phyloP scores from a whole-genome alignment of 2,888 invertebrate species.

The Protodeltote pygarga region DNA sequence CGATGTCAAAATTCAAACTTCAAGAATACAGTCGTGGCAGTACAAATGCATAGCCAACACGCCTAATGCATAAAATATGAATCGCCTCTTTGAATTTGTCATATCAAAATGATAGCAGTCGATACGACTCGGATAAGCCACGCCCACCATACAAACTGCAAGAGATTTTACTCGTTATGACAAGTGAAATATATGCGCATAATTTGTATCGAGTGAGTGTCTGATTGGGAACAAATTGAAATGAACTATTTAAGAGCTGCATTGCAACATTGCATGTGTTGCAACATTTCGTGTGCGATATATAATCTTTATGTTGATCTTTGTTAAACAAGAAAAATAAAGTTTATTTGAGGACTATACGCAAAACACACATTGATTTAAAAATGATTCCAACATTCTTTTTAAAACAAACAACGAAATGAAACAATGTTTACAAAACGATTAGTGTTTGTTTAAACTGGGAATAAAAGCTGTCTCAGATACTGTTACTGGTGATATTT shows the following conservation, averaged over 20 bases:
- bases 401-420: slow-evolving; percentile 8
- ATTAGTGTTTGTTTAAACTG: slow-evolving; percentile 34
- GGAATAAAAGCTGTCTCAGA: slow-evolving; percentile 36
- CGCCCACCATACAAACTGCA: slow-evolving; percentile 59
- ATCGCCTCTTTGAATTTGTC: slow-evolving; percentile 79
- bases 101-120: slow-evolving; percentile 71
- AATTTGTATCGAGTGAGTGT: slow-evolving; percentile 57
- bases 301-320: slow-evolving; percentile 11
- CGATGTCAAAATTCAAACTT: slow-evolving; percentile 40
- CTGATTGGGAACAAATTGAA: slow-evolving; percentile 52
- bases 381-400: background rate
- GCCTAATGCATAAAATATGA: slow-evolving; percentile 82
- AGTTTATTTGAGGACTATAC: too few species aligned
- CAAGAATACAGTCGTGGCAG: slow-evolving; percentile 47
- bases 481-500: slow-evolving; percentile 36
- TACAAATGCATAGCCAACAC: slow-evolving; percentile 62
- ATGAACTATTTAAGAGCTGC: slow-evolving; percentile 40
- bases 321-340: slow-evolving; percentile 3
- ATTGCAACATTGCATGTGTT: slow-evolving; percentile 10
- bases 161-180: slow-evolving; percentile 66
- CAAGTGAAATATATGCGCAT: slow-evolving; percentile 68
- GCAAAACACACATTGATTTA: background rate
- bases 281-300: slow-evolving; percentile 18
- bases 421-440: slow-evolving; percentile 20
- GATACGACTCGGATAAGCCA: slow-evolving; percentile 63